These are phyloP conservation scores for Thalassaphorura encarpata DNA, from an alignment of 1,140 invertebrate species.

Conservation along the genomic window DNA sequence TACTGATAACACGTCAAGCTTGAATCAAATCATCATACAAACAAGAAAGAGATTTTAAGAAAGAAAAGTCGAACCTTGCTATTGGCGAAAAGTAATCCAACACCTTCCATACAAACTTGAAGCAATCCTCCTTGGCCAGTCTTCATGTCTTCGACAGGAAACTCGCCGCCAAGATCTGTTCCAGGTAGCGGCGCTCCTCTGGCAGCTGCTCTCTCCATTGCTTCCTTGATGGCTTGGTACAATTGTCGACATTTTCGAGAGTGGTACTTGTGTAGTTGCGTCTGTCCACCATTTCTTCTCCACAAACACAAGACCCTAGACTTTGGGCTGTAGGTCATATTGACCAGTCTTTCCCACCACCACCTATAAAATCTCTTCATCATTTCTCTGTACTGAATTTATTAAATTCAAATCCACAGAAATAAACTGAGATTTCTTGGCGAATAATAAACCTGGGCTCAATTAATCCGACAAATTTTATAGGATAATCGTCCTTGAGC, in stretches of 20 bases:
- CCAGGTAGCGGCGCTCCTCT: slow-evolving; percentile 59
- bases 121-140: slow-evolving; percentile 93
- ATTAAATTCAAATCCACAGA: neutral
- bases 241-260: slow-evolving; percentile 98
- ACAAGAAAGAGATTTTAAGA: neutral
- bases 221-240: slow-evolving; percentile 97
- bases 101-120: slow-evolving; percentile 98
- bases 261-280: slow-evolving; percentile 96
- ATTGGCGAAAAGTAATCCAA: slow-evolving; percentile 93
- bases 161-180: slow-evolving; percentile 90
- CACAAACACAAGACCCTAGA: slow-evolving; percentile 94
- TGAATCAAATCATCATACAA: too few species aligned
- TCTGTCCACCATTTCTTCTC: slow-evolving; percentile 78
- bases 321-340: slow-evolving; percentile 99
- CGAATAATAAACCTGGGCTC: too few species aligned
- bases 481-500: too few species aligned
- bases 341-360: slow-evolving; percentile 98
- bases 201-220: slow-evolving; percentile 92
- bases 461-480: too few species aligned
- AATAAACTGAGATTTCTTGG: too few species aligned
- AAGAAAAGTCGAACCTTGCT: slow-evolving; percentile 74
- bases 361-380: slow-evolving; percentile 50
- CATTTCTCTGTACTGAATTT: too few species aligned
- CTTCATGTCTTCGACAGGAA: slow-evolving; percentile 93
- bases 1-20: too few species aligned